Conservation (phyloP, 2,113 vertebrate species). For the Dolichotis patagonum region DNA sequence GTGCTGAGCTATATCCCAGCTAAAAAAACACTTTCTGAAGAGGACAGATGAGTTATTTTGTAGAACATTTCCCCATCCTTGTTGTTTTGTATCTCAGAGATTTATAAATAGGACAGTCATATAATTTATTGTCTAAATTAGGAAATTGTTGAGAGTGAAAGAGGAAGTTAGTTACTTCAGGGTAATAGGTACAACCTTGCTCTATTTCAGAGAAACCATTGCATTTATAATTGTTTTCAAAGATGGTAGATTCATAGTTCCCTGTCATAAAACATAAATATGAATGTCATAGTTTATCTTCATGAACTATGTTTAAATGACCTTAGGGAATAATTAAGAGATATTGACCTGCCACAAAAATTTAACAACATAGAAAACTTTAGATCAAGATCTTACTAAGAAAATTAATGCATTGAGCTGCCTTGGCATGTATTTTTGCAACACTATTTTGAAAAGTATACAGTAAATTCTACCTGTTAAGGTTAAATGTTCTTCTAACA, state of each 20-base stretch:
- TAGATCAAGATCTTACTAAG: neutral
- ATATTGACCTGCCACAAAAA: neutral
- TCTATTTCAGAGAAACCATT: neutral
- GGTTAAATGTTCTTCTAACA: neutral
- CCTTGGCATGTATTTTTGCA: conserved; percentile 29
- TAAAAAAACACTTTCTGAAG: neutral
- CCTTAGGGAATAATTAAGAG: conserved; percentile 5
- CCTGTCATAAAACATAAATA: neutral
- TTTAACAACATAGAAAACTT: conserved; percentile 6
- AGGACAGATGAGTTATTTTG: conserved; percentile 2
- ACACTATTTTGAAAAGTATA: conserved; percentile 36
- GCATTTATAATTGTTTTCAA: neutral
- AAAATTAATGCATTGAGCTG: conserved; percentile 31
- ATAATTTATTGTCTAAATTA: conserved; percentile 27
- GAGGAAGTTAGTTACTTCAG: neutral
- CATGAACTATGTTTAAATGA: conserved; percentile 51
- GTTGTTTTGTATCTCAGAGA: conserved; percentile 27
- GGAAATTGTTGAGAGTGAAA: conserved; percentile 8
- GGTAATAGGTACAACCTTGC: neutral
- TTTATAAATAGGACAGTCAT: neutral
- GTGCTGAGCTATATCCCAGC: no score
- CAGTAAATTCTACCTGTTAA: conserved; percentile 18
- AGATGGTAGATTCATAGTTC: neutral
- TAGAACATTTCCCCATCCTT: neutral
- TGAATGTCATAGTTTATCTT: conserved; percentile 28